Percentiles rank a stretch among this genome's conserved stretches.
phyloP scores from a whole-genome alignment of 2,888 invertebrate species.

The Caenorhabditis panamensis region DNA sequence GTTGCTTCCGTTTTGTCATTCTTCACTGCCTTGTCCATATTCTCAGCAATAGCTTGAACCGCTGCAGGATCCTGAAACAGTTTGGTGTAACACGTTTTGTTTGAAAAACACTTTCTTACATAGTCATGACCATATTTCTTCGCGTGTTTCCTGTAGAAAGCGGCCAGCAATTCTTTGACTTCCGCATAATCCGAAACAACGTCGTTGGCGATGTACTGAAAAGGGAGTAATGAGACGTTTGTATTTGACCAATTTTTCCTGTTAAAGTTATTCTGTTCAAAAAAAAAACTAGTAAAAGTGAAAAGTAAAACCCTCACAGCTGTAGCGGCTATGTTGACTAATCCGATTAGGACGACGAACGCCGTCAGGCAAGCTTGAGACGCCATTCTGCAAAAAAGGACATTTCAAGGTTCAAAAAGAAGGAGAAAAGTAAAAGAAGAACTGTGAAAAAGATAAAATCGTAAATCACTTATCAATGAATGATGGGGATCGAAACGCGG shows the following conservation, averaged over 20 bases:
- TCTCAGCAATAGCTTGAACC: conserved; percentile 56
- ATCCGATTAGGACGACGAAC: conserved; percentile 50
- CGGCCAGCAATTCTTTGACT: conserved; percentile 70
- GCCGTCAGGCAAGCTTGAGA: conserved; percentile 54
- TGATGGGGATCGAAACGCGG: conserved; percentile 32
- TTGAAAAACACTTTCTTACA: too few species aligned
- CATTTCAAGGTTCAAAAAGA: conserved; percentile 27
- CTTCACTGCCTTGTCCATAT: conserved; percentile 51
- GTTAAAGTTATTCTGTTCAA: not conserved
- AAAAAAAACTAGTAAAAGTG: not conserved
- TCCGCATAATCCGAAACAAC: conserved; percentile 72
- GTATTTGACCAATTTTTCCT: not conserved
- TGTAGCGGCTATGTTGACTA: conserved; percentile 41
- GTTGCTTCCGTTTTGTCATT: conserved; percentile 78
- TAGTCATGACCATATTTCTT: conserved; percentile 73
- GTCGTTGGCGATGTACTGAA: conserved; percentile 70
- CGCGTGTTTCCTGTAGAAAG: conserved; percentile 72
- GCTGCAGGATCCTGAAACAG: conserved; percentile 59
- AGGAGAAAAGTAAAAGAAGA: conserved; percentile 25
- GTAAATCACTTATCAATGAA: conserved; percentile 17
- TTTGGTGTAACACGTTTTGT: not conserved
- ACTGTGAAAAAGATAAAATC: not conserved
- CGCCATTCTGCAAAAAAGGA: conserved; percentile 50
- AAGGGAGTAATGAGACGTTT: not conserved
- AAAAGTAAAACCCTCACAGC: conserved; percentile 29